These are phyloP conservation scores for Ceratosolen solmsi DNA, from an alignment of 1,140 invertebrate genomes.

Conservation along the genomic window DNA sequence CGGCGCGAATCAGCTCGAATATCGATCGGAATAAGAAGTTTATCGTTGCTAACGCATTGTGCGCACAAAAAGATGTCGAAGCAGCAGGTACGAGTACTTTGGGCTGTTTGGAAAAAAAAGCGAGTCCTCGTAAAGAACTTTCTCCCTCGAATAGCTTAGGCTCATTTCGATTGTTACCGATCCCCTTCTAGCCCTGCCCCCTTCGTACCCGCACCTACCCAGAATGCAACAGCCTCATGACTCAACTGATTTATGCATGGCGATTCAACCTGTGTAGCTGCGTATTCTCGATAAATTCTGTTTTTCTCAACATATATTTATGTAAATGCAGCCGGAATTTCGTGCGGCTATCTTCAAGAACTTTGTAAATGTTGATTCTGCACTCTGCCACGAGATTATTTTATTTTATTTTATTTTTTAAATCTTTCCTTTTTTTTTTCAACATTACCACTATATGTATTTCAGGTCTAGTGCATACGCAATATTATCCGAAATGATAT, in stretches of 20 bases:
- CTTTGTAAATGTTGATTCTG: slow-evolving; percentile 22
- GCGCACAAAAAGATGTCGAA: neutral
- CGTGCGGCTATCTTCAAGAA: neutral
- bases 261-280: neutral
- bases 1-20: neutral
- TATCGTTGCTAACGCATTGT: neutral
- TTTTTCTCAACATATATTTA: slow-evolving; percentile 12
- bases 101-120: neutral
- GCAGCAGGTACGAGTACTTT: neutral
- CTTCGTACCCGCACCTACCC: neutral
- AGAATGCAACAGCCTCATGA: neutral
- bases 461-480: neutral
- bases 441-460: too few relatives aligned
- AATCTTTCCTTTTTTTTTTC: neutral
- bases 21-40: neutral
- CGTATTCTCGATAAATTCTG: slow-evolving; percentile 15
- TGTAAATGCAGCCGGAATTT: neutral
- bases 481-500: too few relatives aligned
- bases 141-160: slow-evolving; percentile 19
- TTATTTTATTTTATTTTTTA: neutral
- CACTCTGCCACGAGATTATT: neutral
- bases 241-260: slow-evolving; percentile 25
- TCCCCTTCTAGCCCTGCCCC: neutral
- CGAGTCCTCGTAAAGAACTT: slow-evolving; percentile 5
- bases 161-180: slow-evolving; percentile 22